phyloP scores from a whole-genome alignment of 2,113 vertebrate genomes.

The Mystacornis crossleyi region DNA sequence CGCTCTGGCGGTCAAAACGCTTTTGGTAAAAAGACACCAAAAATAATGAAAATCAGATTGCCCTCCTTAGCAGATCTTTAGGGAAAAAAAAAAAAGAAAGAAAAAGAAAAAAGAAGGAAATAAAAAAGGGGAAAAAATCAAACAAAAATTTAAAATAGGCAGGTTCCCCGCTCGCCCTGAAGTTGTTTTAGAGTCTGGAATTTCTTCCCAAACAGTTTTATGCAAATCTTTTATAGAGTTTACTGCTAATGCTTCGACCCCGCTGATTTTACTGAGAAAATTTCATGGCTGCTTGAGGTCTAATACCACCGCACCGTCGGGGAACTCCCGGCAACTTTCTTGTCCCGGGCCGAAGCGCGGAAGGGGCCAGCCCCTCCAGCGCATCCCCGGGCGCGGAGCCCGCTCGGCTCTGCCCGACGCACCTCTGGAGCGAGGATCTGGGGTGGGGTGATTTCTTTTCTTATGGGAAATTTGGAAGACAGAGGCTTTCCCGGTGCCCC shows the following conservation, averaged over 20 bases:
- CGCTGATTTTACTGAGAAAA: neutral
- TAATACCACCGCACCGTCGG: neutral
- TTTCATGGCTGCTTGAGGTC: neutral
- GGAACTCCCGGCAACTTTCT: neutral
- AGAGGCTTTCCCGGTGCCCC: neutral
- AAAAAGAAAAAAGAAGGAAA: fast-evolving
- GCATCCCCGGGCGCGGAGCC: neutral
- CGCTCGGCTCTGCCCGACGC: neutral
- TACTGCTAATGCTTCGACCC: neutral
- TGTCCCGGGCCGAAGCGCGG: neutral
- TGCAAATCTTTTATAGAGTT: slow-evolving; percentile 43
- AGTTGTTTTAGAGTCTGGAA: neutral
- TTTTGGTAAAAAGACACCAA: neutral
- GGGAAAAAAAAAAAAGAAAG: no score
- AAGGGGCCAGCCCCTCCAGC: neutral
- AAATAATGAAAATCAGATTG: neutral
- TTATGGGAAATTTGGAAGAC: neutral
- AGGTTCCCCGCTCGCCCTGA: neutral
- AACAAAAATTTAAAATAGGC: fast-evolving
- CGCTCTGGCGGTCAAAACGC: neutral
- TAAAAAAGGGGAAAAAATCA: fast-evolving
- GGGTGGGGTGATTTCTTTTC: neutral
- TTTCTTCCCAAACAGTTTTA: slow-evolving; percentile 9
- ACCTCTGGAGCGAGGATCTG: neutral
- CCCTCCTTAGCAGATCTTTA: neutral